These are phyloP conservation scores for Epinotia brunnichana DNA, from an alignment of 2,888 invertebrate species.

Conservation along the genomic window DNA sequence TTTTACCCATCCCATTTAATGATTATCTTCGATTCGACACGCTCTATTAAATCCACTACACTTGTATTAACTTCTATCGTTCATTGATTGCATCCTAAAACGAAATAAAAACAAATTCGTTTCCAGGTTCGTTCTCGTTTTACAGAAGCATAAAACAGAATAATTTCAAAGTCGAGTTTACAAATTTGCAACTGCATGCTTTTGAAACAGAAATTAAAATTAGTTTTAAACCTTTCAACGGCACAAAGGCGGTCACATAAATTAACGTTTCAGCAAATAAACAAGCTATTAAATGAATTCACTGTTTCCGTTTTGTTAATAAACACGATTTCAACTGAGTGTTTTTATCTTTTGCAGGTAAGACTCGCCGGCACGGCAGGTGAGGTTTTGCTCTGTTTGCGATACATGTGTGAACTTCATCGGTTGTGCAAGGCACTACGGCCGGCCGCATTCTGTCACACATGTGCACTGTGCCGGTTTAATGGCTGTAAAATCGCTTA, in stretches of 20 bases:
- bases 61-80: conserved; percentile 22
- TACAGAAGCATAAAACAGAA: conserved; percentile 25
- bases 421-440: conserved; percentile 56
- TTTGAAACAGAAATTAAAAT: conserved; percentile 32
- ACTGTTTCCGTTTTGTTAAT: conserved; percentile 34
- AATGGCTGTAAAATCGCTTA: conserved; percentile 54
- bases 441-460: conserved; percentile 54
- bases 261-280: conserved; percentile 28
- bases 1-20: conserved; percentile 33
- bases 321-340: conserved; percentile 54
- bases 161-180: background rate
- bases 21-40: conserved; percentile 32
- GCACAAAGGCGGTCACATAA: conserved; percentile 30
- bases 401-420: conserved; percentile 76
- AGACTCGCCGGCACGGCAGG: conserved; percentile 60
- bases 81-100: conserved; percentile 5
- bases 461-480: conserved; percentile 51
- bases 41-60: conserved; percentile 31
- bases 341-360: conserved; percentile 75
- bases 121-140: conserved; percentile 18
- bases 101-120: conserved; percentile 9
- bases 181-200: conserved; percentile 22
- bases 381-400: conserved; percentile 72
- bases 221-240: conserved; percentile 26
- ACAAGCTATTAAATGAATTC: conserved; percentile 33